These are phyloP conservation scores for Formica aserva DNA, from an alignment of 2,888 invertebrate species.

Conservation along the genomic window DNA sequence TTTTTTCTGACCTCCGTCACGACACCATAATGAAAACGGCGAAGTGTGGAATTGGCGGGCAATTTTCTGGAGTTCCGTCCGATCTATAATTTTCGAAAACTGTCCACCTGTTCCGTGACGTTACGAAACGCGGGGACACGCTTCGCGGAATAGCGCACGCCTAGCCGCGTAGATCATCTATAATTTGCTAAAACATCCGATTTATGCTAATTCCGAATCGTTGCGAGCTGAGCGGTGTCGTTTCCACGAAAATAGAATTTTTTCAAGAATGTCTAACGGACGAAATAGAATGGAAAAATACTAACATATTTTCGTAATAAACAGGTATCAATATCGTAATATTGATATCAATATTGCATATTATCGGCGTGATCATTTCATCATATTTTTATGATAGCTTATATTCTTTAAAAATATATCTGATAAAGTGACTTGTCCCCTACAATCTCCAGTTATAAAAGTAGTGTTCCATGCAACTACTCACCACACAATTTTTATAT, in stretches of 20 bases:
- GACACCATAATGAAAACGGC: slow-evolving; percentile 55
- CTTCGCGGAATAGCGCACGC: slow-evolving; percentile 48
- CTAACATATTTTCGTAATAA: background rate
- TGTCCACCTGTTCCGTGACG: slow-evolving; percentile 54
- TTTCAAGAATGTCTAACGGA: background rate
- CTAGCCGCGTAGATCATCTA: slow-evolving; percentile 26
- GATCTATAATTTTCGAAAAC: slow-evolving; percentile 55
- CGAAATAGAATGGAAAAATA: background rate
- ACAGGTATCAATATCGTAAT: background rate
- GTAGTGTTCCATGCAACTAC: background rate
- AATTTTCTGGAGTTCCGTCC: slow-evolving; percentile 47
- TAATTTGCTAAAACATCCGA: slow-evolving; percentile 44
- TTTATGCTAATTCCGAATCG: slow-evolving; percentile 27
- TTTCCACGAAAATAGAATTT: slow-evolving; percentile 16
- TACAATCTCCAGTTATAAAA: background rate
- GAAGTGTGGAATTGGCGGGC: slow-evolving; percentile 56
- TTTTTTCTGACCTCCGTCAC: slow-evolving; percentile 46
- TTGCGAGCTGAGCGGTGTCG: background rate
- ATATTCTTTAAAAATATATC: background rate
- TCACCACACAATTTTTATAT: background rate
- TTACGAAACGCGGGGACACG: slow-evolving; percentile 48
- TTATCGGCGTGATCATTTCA: background rate
- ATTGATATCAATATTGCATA: background rate
- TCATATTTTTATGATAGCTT: background rate
- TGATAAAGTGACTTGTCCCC: background rate